A percentile compares a stretch with the other conserved stretches of the same genome.
phyloP scores from a whole-genome alignment of 2,113 vertebrate species.

The Lanius ludovicianus region DNA sequence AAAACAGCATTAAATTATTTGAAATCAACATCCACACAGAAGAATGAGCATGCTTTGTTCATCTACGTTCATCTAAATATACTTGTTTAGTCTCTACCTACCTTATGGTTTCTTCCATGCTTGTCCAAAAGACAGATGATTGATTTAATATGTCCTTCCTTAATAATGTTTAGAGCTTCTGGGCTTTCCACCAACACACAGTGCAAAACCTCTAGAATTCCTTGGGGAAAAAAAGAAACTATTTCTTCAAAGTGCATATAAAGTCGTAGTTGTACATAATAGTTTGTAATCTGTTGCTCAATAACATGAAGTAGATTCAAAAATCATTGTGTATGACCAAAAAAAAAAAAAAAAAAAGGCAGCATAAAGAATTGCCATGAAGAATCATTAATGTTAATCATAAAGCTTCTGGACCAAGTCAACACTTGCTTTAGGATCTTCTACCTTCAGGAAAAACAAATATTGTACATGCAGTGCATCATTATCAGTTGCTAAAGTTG shows the following conservation, averaged over 20 bases:
- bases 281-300: neutral
- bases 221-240: conserved; percentile 36
- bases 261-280: neutral
- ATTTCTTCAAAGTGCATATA: neutral
- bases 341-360: neutral
- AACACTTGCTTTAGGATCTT: neutral
- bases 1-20: neutral
- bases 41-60: neutral
- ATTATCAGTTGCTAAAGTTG: neutral
- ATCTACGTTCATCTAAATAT: neutral
- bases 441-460: neutral
- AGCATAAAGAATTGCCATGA: neutral
- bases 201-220: conserved; percentile 95
- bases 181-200: conserved; percentile 97
- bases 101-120: conserved; percentile 96
- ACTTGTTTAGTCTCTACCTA: conserved; percentile 17
- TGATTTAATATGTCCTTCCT: conserved; percentile 96
- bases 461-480: neutral
- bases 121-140: conserved; percentile 96
- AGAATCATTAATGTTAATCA: neutral
- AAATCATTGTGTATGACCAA: neutral
- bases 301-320: neutral
- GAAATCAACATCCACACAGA: neutral
- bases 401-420: neutral
- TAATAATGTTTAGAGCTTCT: conserved; percentile 96